Evolutionary conservation across 2,113 vertebrate genomes (phyloP), one percentile per base, ranked within the genome.

Genomic region (Lophura nycthemera): DNA sequence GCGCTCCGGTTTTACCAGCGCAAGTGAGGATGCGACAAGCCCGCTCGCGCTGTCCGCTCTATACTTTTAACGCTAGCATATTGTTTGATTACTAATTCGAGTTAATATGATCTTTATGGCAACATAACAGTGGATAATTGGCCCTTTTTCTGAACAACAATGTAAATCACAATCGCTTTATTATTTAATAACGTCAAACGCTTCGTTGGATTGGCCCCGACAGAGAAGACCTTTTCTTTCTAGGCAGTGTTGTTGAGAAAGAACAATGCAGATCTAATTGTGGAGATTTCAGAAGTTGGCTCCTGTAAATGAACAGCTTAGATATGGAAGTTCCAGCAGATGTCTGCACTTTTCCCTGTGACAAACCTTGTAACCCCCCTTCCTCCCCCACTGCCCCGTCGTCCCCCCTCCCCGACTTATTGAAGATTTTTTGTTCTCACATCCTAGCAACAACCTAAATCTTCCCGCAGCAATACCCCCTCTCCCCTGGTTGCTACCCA

Each of bases 161-260:
- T 98, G 98, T 98, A 98, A 98, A 99, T 98, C 98, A 98, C 98
- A 98, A 98, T 98, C 98, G 99, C 98, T 99, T 99, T 99, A 99
- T 99, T 98, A 98, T 99, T 99, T 99, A 99, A 99, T 99, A 99
- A 98, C 97, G 98, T 99, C 98, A 98, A 98, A 98, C 98, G 98
- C 99, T 99, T 98, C 97, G 97, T 98, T 98, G 98, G 97, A 98
- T 98, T 98, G 98, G 97, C 97, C 98, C 98, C 97, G 97, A 98
- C 98, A 97, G 98, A 97, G 98, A 97, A 97, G 98, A 98, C 97
- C 98, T 98, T 98, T 98, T 98, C 98, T 98, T 97, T 97, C 95
- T 95, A 92, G 97, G 96, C 97, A 97, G 98, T 98, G 98, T 98
- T 98, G 97, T 96, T 97, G 95, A 93, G 97, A 93, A 97, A 98